Evolutionary conservation across 2,888 invertebrate species (phyloP).

Genomic region (Pecten maximus): DNA sequence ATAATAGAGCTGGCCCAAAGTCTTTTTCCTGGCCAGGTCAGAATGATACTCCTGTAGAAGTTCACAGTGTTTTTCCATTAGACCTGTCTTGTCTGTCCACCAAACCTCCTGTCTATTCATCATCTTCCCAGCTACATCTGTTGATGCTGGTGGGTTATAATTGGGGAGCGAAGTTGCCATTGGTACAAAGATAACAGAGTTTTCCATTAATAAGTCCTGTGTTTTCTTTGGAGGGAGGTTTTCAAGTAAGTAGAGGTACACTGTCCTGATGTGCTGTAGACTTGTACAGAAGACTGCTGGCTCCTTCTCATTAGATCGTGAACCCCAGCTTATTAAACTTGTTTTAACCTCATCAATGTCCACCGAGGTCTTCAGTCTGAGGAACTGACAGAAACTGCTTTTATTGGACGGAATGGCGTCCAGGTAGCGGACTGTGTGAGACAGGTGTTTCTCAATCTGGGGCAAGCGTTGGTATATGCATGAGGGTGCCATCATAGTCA

Average conservation of each 20-base stretch:
- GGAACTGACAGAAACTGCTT: constrained; percentile 69
- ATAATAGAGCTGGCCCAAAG: constrained; percentile 56
- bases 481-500: constrained; percentile 57
- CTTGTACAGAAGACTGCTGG: constrained; percentile 72
- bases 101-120: constrained; percentile 74
- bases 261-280: constrained; percentile 71
- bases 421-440: constrained; percentile 75
- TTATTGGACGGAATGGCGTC: constrained; percentile 52
- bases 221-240: constrained; percentile 70
- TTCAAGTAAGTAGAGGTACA: constrained; percentile 74
- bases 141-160: neutral
- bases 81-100: constrained; percentile 76
- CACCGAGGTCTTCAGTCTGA: constrained; percentile 69
- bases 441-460: constrained; percentile 65
- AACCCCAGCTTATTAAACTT: constrained; percentile 72
- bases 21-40: constrained; percentile 65
- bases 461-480: constrained; percentile 59
- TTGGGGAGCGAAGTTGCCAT: constrained; percentile 16
- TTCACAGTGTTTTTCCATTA: constrained; percentile 70
- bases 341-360: constrained; percentile 65
- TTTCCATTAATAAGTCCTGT: constrained; percentile 70
- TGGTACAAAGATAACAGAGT: constrained; percentile 77
- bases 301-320: constrained; percentile 56
- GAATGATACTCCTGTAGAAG: constrained; percentile 68
- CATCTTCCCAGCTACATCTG: constrained; percentile 67